Percentiles rank a stretch among this genome's conserved stretches.
Conservation (phyloP, 2,113 vertebrate species). For the Rana temporaria region DNA sequence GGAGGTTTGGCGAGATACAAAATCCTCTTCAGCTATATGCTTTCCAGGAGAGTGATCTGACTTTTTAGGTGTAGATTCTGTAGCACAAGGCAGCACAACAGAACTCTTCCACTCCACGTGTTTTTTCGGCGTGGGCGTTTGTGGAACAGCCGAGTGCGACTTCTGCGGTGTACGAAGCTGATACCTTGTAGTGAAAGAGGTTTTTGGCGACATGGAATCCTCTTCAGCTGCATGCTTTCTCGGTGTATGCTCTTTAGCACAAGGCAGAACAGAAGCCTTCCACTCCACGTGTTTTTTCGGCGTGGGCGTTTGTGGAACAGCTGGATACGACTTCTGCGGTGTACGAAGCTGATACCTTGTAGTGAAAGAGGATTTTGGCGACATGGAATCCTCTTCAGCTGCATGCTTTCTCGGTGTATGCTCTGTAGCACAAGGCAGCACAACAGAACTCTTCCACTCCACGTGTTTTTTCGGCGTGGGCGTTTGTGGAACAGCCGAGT, state of each 20-base stretch:
- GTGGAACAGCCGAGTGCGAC: not conserved
- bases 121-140: not conserved
- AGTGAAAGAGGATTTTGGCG: conserved; percentile 5
- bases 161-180: conserved; percentile 57
- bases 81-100: not conserved
- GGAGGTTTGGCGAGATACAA: conserved; percentile 7
- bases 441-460: conserved; percentile 25
- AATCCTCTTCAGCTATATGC: not conserved
- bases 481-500: not conserved
- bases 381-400: not conserved
- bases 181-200: not conserved
- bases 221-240: conserved; percentile 44
- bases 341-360: conserved; percentile 49
- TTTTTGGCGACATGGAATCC: conserved; percentile 5
- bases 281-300: conserved; percentile 12
- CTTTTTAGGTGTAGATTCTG: conserved; percentile 49
- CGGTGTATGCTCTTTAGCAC: conserved; percentile 59
- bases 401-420: conserved; percentile 63
- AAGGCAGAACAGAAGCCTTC: conserved; percentile 7
- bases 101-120: conserved; percentile 25
- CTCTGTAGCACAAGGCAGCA: not conserved
- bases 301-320: not conserved
- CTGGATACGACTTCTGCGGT: conserved; percentile 29
- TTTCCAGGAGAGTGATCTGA: not conserved
- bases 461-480: not conserved